Evolutionary conservation across 2,888 invertebrate genomes (phyloP), one percentile per base, ranked within the genome.

Genomic region (Drosophila tripunctata): DNA sequence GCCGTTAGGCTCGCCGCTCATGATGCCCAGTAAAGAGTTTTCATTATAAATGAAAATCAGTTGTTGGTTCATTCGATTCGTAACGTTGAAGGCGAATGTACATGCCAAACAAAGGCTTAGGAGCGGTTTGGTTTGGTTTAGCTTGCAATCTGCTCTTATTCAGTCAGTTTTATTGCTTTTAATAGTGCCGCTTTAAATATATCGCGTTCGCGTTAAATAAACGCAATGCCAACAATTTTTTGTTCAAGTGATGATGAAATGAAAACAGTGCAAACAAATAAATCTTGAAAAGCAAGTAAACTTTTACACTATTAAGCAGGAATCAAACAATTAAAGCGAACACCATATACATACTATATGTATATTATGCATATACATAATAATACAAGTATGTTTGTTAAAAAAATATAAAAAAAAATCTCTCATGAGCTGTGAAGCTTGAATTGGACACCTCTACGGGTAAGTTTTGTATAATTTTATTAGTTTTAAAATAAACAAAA

Each of bases 61-160:
- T 88, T 82, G 88, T 88, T 85, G 78, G 88, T 77, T 89, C 89
- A 89, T 89, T 89, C 89, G 83, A 83, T 88, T 84, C 81, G 81
- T 78, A 85, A 86, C 89, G 86, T 87, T 90, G 89, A 87, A 83
- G 75, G 83, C 89, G 89, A 83, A 89, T 89, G 89, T 87, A 85
- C 77, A 69, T 38, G 48, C 50, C 58, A 38, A 52, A 51, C 58
- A 38, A 52, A 51, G 36, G 44, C 52, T 52, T 40, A 36, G 51
- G 24, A 48, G 54, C 60, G 22, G 30, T n/a, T n/a, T n/a, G n/a
- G n/a, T n/a, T n/a, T 4, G 10, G 10, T 27, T 33, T 45, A 48
- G 33, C 19, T 24, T 41, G 24, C 14, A 17, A 30, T 21, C 36
- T n/a, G n/a, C n/a, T n/a, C n/a, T n/a, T n/a, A n/a, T 60, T 19